Evolutionary conservation across 2,888 invertebrate genomes (phyloP), one percentile per base, ranked within the genome.

Genomic region (Lasioglossum figueresi): DNA sequence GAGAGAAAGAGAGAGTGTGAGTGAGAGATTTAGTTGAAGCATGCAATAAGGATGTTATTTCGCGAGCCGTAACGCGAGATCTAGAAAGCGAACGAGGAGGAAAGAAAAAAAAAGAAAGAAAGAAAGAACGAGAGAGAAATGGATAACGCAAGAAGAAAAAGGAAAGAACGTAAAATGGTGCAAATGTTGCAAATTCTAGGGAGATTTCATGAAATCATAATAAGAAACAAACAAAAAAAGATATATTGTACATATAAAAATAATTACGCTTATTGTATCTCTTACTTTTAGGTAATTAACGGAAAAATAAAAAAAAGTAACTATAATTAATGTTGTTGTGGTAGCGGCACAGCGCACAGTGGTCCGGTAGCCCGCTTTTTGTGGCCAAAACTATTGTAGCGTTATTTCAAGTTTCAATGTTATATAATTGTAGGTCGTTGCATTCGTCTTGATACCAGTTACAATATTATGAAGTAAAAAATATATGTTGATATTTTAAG

Each of bases 201-300:
- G 88, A 90, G 89, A 89, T 90, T 90, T 91, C 89, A 89, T 91
- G 91, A 90, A 89, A 91, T 92, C 91, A 90, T 92, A 91, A 90
- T 89, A 91, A 92, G 87, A 89, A 91, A 90, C 79, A 91, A 90
- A 90, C 86, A 89, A 89, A 92, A 93, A 91, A 92, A 92, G 90
- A 93, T 92, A 93, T 93, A 92, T 93, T 93, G 93, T 93, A 93
- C 91, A 93, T 93, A 93, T 93, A 94, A 93, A 94, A 93, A 94
- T 94, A 94, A 94, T 94, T 94, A 94, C 94, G 94, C 94, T 94
- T 94, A 94, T 91, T 94, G 94, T 94, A 94, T 94, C 94, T 94
- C 94, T 94, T 94, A 94, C 92, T 93, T 94, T 94, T 94, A 94
- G 94, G 93, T 94, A 93, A 94, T 93, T 94, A 94, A 94, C 93